These are phyloP conservation scores for Ctena decussata DNA, from an alignment of 2,888 invertebrate genomes.

Conservation along the genomic window DNA sequence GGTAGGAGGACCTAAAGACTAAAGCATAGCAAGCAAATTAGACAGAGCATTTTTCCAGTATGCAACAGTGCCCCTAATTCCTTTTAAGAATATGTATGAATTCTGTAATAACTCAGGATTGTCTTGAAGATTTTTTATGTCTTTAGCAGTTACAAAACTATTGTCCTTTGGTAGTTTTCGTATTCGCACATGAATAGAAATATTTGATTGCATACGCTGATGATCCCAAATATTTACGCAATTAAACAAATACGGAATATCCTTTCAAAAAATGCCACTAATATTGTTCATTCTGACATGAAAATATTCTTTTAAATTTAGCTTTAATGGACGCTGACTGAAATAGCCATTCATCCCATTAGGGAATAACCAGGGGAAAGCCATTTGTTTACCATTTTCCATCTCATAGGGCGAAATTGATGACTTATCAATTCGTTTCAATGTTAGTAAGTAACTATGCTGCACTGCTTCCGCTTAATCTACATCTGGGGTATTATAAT, in stretches of 20 bases:
- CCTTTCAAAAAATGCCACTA: conserved; percentile 24
- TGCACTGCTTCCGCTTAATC: not conserved
- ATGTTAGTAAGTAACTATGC: not conserved
- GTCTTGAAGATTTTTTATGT: not conserved
- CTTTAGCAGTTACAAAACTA: not conserved
- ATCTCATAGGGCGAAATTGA: conserved; percentile 17
- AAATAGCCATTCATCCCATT: conserved; percentile 19
- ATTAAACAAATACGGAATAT: conserved; percentile 38
- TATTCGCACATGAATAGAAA: conserved; percentile 14
- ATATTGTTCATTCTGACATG: conserved; percentile 7
- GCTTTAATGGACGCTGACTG: conserved; percentile 1
- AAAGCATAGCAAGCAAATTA: not conserved
- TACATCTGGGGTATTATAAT: conserved; percentile 18
- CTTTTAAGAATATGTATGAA: conserved; percentile 36
- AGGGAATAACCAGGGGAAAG: conserved; percentile 39
- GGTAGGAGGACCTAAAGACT: not conserved
- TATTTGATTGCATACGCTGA: not conserved
- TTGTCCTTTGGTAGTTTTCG: not conserved
- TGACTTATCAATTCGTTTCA: not conserved
- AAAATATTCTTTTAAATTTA: conserved; percentile 21
- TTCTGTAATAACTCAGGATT: conserved; percentile 27
- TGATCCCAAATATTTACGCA: conserved; percentile 30
- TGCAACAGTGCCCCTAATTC: not conserved
- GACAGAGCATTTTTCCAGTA: not conserved
- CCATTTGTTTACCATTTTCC: conserved; percentile 32